Evolutionary conservation across 1,140 invertebrate genomes (phyloP).

Genomic region (Dysdera silvatica): DNA sequence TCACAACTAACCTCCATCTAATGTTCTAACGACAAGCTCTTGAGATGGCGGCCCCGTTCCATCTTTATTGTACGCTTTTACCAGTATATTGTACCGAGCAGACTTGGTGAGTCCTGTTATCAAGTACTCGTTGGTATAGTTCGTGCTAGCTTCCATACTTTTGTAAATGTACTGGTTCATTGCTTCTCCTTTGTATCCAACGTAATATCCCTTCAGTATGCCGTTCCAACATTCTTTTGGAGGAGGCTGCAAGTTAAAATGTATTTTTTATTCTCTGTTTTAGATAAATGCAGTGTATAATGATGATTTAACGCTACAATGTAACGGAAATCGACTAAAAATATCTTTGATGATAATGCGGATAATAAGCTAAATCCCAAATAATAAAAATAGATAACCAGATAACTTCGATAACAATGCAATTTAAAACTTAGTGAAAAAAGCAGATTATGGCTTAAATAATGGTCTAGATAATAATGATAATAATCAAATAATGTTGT

Average conservation of each 20-base stretch:
- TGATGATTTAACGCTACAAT: no score
- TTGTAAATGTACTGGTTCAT: conserved; percentile 59
- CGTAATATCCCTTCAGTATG: conserved; percentile 71
- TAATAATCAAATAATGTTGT: no score
- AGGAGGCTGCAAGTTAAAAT: conserved; percentile 52
- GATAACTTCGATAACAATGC: no score
- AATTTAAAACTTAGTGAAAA: no score
- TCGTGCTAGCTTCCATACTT: conserved; percentile 17
- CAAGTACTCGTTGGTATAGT: conserved; percentile 32
- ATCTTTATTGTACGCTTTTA: conserved; percentile 36
- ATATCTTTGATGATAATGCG: no score
- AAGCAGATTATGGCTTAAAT: no score
- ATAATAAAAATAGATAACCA: no score
- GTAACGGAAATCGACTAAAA: no score
- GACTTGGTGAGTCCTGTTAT: conserved; percentile 31
- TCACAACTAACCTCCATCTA: conserved; percentile 31
- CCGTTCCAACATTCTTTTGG: conserved; percentile 84
- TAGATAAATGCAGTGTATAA: no score
- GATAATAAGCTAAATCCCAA: no score
- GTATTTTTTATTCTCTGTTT: not conserved
- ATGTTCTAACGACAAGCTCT: conserved; percentile 32
- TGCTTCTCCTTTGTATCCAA: conserved; percentile 57
- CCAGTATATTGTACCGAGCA: conserved; percentile 33
- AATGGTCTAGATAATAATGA: no score
- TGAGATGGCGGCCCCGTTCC: conserved; percentile 36